Evolutionary conservation across 2,797 vertebrate genomes (phyloP), one percentile per base, ranked within the genome.

Genomic region (Pantherophis alleghaniensis): DNA sequence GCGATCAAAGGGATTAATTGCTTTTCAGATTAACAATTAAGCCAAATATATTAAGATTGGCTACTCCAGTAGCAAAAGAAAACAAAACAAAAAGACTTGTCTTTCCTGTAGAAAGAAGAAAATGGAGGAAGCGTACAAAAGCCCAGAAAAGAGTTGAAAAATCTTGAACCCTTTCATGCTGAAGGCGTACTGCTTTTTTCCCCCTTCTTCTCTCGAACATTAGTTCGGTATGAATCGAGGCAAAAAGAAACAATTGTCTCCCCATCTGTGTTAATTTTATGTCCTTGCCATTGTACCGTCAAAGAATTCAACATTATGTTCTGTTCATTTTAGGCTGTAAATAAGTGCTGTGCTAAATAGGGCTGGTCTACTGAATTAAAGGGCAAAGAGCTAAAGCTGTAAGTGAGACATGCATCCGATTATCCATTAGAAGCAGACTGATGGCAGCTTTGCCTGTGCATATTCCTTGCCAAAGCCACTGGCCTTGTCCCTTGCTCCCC

Each of bases 221-320:
- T 69, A 88, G 92, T 93, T 93, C 94, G 74, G 14, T 28, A 86
- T 37, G 94, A 28, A 86, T 69, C n/a, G 37, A 95, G 92, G 91
- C 89, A 95, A 95, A 87, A 93, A 14, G 90, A 95, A 92, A 92
- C 74, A 79, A 55, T 61, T 12, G 60, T 63, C 56, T 90, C 4
- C n/a, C 57, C 18, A 83, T 60, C 88, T 42, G 14, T 91, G 63
- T 87, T 56, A 14, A 91, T 90, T 91, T 55, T 92, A 0, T 53
- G 86, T 87, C 66, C 91, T 88, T 56, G 51, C 47, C 57, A 11
- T 57, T 94, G 88, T 47, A n/a, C 79, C n/a, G 60, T 66, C 87
- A 37, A 95, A 87, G 32, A 32, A 91, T 89, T 63, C 11, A 59
- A 20, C 53, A 28, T 90, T 53, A 56, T 91, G 55, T 66, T 90